These are phyloP conservation scores for Macquaria ambigua DNA, from an alignment of 2,113 vertebrate species.

Conservation along the genomic window DNA sequence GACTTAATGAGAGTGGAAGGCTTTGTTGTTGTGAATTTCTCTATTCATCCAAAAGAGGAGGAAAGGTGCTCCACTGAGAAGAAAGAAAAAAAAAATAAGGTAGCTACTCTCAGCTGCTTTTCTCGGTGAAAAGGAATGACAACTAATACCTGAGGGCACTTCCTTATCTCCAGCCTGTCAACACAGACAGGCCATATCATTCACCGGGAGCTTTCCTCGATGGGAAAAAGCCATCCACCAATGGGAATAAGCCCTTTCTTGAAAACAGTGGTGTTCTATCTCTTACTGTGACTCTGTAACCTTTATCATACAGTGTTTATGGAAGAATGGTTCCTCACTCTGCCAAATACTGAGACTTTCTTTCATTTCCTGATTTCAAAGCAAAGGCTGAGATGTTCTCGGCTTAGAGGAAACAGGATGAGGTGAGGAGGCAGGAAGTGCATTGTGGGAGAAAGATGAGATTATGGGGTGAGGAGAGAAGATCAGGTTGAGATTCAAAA, in stretches of 20 bases:
- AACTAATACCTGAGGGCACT: constrained; percentile 93
- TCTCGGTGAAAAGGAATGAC: constrained; percentile 87
- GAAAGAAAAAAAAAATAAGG: constrained; percentile 51
- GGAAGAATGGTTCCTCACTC: constrained; percentile 72
- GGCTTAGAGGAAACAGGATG: constrained; percentile 75
- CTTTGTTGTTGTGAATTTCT: constrained; percentile 90
- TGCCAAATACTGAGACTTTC: constrained; percentile 65
- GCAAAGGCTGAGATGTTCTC: constrained; percentile 78
- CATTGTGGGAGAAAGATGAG: constrained; percentile 71
- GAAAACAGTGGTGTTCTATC: constrained; percentile 74
- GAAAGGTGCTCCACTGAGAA: constrained; percentile 86
- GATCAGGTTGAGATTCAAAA: constrained; percentile 70
- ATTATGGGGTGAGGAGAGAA: constrained; percentile 69
- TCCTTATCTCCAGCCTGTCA: constrained; percentile 94
- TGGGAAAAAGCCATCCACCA: constrained; percentile 77
- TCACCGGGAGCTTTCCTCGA: constrained; percentile 85
- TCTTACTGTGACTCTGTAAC: constrained; percentile 72
- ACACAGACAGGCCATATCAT: constrained; percentile 89
- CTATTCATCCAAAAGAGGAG: constrained; percentile 85
- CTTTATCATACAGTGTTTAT: constrained; percentile 79
- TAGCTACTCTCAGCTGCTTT: constrained; percentile 79
- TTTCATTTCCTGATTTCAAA: constrained; percentile 81
- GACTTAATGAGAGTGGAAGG: constrained; percentile 85
- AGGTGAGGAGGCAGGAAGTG: constrained; percentile 75
- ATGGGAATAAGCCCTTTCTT: constrained; percentile 78